Percentiles rank a stretch among this genome's conserved stretches.
Evolutionary conservation across 2,113 vertebrate species (phyloP).

Genomic region (Pachycephala philippinensis): DNA sequence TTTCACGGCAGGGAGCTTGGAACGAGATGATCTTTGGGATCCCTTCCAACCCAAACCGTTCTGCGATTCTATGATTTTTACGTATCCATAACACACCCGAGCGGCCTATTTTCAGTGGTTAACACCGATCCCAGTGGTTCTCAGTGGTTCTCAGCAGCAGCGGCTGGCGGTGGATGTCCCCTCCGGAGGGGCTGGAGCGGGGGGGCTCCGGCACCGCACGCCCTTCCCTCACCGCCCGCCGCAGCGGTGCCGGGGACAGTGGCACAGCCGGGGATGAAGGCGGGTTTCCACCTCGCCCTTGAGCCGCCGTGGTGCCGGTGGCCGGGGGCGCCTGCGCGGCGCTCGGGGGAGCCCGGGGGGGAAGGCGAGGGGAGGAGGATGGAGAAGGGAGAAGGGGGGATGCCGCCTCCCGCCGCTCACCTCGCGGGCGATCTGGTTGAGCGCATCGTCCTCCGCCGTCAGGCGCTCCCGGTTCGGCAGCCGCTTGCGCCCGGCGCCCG

Average conservation of each 20-base stretch:
- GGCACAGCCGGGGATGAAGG: not conserved
- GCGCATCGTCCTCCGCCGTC: constrained; percentile 88
- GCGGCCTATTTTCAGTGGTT: not conserved
- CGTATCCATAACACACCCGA: rapidly evolving
- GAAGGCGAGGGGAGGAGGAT: not conserved
- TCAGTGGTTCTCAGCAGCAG: not conserved
- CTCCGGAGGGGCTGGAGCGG: not conserved
- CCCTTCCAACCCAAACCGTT: not conserved
- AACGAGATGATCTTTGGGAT: not conserved
- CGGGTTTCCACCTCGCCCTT: not conserved
- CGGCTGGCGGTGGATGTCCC: not conserved
- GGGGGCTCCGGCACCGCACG: not conserved
- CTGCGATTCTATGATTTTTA: not conserved
- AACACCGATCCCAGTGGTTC: not conserved
- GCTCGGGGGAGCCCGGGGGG: not conserved
- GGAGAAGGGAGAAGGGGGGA: not conserved
- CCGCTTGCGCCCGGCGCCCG: constrained; percentile 85
- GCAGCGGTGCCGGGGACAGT: not conserved
- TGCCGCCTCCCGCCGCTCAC: constrained; percentile 57
- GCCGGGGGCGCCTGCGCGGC: not conserved
- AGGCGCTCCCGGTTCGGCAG: constrained; percentile 84
- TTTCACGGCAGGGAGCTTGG: not conserved
- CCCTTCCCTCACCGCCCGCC: not conserved
- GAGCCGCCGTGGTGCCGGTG: not conserved
- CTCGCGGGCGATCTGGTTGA: constrained; percentile 90